Base-by-base conservation (phyloP, 92 coral and sea anemone genomes). In the Galaxea fascicularis region DNA sequence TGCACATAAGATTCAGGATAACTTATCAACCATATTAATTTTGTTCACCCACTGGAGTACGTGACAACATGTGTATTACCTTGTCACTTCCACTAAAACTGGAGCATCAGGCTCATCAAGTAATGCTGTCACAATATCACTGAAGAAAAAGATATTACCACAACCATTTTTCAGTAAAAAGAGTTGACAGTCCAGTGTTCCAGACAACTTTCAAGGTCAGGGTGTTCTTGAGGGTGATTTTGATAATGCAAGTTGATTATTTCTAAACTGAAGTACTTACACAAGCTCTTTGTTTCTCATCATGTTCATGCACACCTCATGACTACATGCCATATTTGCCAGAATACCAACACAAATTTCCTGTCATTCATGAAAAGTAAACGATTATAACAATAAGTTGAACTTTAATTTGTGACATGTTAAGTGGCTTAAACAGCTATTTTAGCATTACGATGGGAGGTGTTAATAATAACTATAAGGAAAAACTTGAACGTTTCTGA, bases 271-370 rank as follows among this genome's bases (percentile, higher is more conserved):
- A 8, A 11, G 27, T 15, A 15, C 98, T 93, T 68, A 97, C 99
- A 97, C 78, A 68, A 97, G 74, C 69, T 97, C 95, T 82, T 80
- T 92, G 58, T 94, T 95, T 45, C 92, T 95, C 76, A 94, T 87
- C 91, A 97, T 97, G 77, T 97, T 94, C 20, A 78, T 46, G 46
- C 98, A 97, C 18, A 97, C 96, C 0, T 78, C 94, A 86, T 91
- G 89, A 65, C 79, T 89, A 62, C 99, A 97, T 8, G 98, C 97
- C 98, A 97, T 97, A 78, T 97, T 97, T 25, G 94, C 99, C 54
- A 97, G 86, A 57, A 97, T 90, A 56, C 99, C 99, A 89, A 97
- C 95, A 83, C 96, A 93, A 60, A 97, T 95, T 88, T 97, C 99
- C 99, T 97, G 71, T 35, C 65, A 17, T 30, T 20, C 9, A 68